Evolutionary conservation across 2,797 vertebrate genomes (phyloP).

Genomic region (Crenuchus spilurus): DNA sequence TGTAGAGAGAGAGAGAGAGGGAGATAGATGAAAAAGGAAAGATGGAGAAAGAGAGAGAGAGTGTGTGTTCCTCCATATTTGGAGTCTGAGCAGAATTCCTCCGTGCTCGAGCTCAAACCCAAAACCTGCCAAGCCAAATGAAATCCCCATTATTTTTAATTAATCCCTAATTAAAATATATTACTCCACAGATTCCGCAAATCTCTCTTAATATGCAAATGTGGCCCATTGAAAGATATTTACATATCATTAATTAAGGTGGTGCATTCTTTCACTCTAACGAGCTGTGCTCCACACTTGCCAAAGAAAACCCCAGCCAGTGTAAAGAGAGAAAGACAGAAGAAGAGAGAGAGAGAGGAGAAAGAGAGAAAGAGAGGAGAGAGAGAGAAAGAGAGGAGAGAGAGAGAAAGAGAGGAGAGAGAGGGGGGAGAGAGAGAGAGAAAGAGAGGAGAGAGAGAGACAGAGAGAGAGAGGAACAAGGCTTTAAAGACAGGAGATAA

Average conservation of each 20-base stretch:
- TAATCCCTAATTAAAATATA: conserved; percentile 99
- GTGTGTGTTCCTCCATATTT: no score
- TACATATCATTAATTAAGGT: conserved; percentile 99
- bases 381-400: conserved; percentile 24
- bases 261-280: conserved; percentile 99
- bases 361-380: conserved; percentile 9
- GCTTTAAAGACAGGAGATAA: background rate
- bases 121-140: conserved; percentile 98
- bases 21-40: background rate
- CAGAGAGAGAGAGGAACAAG: background rate
- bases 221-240: conserved; percentile 99
- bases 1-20: background rate
- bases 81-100: conserved; percentile 67
- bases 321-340: conserved; percentile 35
- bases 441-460: background rate
- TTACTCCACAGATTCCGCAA: conserved; percentile 99
- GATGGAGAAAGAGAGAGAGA: background rate
- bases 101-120: conserved; percentile 86
- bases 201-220: conserved; percentile 99
- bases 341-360: conserved; percentile 10
- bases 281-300: conserved; percentile 92
- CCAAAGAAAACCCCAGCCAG: conserved; percentile 81
- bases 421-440: no score
- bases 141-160: conserved; percentile 99
- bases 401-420: background rate